Percentiles rank a stretch among this genome's conserved stretches.
Conservation (phyloP, 2,113 vertebrate species). For the Turnix velox region DNA sequence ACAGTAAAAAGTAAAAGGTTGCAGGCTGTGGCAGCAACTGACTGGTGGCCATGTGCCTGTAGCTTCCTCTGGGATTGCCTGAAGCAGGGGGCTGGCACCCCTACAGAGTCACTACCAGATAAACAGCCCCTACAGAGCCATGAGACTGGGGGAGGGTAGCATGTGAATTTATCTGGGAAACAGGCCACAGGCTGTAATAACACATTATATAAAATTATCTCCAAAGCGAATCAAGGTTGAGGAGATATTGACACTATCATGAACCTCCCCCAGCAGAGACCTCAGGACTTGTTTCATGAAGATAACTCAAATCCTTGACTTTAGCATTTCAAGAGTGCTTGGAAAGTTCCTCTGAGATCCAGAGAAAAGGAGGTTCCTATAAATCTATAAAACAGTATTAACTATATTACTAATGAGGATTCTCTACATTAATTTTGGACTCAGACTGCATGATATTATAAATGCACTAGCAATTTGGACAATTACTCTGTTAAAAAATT, state of each 20-base stretch:
- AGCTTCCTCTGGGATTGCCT: background rate
- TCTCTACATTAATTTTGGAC: background rate
- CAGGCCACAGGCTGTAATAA: background rate
- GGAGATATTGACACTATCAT: background rate
- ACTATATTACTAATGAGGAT: background rate
- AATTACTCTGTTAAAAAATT: background rate
- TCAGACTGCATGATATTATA: background rate
- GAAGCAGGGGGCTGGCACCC: background rate
- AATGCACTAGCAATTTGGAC: background rate
- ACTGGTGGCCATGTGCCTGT: accelerated
- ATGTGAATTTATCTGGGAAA: background rate
- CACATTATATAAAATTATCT: background rate
- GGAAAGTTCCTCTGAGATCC: background rate
- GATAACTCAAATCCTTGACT: background rate
- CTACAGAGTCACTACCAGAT: background rate
- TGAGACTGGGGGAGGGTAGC: background rate
- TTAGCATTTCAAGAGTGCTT: background rate
- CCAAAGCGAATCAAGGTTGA: background rate
- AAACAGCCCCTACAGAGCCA: background rate
- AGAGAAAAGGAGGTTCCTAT: background rate
- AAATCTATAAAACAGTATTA: background rate
- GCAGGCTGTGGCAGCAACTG: background rate
- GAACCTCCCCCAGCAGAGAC: background rate
- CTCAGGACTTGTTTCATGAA: background rate
- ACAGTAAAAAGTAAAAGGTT: background rate